Percentiles rank a stretch among this genome's conserved stretches.
Conservation (phyloP, 1,140 invertebrate species). For the Helicorthomorpha holstii region DNA sequence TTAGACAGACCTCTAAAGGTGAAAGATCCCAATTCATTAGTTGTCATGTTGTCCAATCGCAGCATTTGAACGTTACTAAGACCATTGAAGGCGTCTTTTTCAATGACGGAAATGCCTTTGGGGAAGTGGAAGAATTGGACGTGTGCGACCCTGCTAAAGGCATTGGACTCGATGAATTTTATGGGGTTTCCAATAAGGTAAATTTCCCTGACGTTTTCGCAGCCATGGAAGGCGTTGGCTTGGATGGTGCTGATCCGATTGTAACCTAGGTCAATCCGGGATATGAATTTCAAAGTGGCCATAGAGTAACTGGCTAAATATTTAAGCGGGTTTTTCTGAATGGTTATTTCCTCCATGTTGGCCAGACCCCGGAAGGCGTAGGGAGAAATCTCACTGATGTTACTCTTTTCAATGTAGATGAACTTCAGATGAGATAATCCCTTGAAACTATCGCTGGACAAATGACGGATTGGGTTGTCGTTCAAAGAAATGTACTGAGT, state of each 20-base stretch:
- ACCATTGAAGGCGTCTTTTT: slow-evolving; percentile 5
- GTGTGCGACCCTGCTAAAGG: not conserved
- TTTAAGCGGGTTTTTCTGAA: slow-evolving; percentile 10
- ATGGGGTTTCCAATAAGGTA: slow-evolving; percentile 6
- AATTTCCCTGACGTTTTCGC: not conserved
- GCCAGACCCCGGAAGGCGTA: slow-evolving; percentile 10
- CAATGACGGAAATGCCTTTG: not conserved
- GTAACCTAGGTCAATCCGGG: slow-evolving; percentile 9
- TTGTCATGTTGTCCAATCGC: not conserved
- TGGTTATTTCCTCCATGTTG: slow-evolving; percentile 11
- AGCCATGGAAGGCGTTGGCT: slow-evolving; percentile 9
- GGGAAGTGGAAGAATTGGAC: slow-evolving; percentile 1
- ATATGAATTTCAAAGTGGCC: slow-evolving; percentile 4
- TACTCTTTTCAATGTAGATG: slow-evolving; percentile 4
- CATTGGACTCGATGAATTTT: not conserved
- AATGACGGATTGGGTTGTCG: not conserved
- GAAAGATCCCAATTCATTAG: not conserved
- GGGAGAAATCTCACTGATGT: slow-evolving; percentile 6
- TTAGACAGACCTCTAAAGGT: slow-evolving; percentile 5
- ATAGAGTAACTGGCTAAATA: slow-evolving; percentile 9
- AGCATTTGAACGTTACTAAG: slow-evolving; percentile 4
- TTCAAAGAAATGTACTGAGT: slow-evolving; percentile 1
- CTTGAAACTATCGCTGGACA: slow-evolving; percentile 3
- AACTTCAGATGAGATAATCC: not conserved
- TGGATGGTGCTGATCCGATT: slow-evolving; percentile 8